Evolutionary conservation across 1,140 invertebrate species (phyloP), one percentile per base, ranked within the genome.

Genomic region (Pseudachorutes palmiensis): DNA sequence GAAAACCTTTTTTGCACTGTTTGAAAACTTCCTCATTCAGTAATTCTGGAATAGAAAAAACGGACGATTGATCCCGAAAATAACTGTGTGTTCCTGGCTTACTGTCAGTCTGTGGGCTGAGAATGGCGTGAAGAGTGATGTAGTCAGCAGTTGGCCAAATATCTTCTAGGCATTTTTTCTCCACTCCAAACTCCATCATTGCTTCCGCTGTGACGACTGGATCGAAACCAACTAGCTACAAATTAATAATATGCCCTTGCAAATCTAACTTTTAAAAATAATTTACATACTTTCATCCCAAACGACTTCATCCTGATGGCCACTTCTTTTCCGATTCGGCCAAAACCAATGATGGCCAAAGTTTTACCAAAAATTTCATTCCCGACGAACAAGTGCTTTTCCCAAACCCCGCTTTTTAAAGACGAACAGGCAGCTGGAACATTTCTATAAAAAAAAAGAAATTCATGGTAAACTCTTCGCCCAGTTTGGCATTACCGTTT

Each of bases 261-360:
- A n/a, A n/a, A n/a, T n/a, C n/a, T n/a, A n/a, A n/a, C n/a, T n/a
- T n/a, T n/a, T n/a, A n/a, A n/a, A n/a, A n/a, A n/a, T n/a, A n/a
- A n/a, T n/a, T n/a, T n/a, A n/a, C n/a, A n/a, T n/a, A n/a, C 88
- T 76, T 83, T 90, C 96, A 98, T 98, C 62, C 94, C 94, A 81
- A 92, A 98, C 0, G 92, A 83, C 77, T 94, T 88, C 95, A 98
- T 98, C 69, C 96, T 82, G 12, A 82, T 77, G 2, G 91, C 92
- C 0, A 98, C 95, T 82, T 98, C 94, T 62, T 89, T 84, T 26
- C 97, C 97, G 71, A 98, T 98, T 61, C 95, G 84, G 5, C 97
- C 97, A 41, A 98, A 84, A 9, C 97, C 97, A 33, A 99, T 81
- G 36, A 99, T 87, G 0, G 89, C 96, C 28, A 99, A 81, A 0